A percentile compares a stretch with the other conserved stretches of the same genome.
Conservation (phyloP, 2,113 vertebrate species). For the Hippopotamus amphibius region DNA sequence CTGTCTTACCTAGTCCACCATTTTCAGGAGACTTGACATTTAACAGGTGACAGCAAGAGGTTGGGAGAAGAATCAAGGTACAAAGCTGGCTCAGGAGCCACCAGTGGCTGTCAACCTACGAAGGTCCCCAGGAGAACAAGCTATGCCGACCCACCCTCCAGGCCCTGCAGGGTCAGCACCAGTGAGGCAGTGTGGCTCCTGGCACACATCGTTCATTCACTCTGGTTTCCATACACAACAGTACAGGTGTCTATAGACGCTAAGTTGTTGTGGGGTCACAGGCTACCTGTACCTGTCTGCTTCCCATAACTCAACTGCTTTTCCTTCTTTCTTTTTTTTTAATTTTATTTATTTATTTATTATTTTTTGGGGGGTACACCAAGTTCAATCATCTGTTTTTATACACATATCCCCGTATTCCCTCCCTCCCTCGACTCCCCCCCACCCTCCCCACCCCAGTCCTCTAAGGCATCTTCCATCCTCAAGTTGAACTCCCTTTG, state of each 20-base stretch:
- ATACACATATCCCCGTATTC: too few relatives aligned
- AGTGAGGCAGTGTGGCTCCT: neutral
- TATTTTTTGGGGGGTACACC: too few relatives aligned
- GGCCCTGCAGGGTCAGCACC: neutral
- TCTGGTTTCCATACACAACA: neutral
- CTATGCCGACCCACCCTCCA: neutral
- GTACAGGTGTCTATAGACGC: neutral
- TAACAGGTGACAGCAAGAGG: neutral
- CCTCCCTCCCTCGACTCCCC: too few relatives aligned
- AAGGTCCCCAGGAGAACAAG: neutral
- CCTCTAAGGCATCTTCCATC: too few relatives aligned
- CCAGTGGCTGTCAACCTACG: neutral
- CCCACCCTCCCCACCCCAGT: too few relatives aligned
- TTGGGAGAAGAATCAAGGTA: neutral
- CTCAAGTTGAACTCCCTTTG: too few relatives aligned
- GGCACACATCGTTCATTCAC: accelerated
- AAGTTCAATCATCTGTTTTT: too few relatives aligned
- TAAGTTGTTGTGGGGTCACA: neutral
- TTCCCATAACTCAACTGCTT: neutral
- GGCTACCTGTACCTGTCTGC: neutral
- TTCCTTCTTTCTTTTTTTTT: neutral
- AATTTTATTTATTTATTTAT: too few relatives aligned
- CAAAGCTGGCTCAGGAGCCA: neutral
- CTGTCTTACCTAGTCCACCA: neutral
- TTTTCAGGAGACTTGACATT: neutral